Percentiles rank a stretch among this genome's conserved stretches.
phyloP scores from a whole-genome alignment of 2,888 invertebrate species.

The Branchellion lobata region DNA sequence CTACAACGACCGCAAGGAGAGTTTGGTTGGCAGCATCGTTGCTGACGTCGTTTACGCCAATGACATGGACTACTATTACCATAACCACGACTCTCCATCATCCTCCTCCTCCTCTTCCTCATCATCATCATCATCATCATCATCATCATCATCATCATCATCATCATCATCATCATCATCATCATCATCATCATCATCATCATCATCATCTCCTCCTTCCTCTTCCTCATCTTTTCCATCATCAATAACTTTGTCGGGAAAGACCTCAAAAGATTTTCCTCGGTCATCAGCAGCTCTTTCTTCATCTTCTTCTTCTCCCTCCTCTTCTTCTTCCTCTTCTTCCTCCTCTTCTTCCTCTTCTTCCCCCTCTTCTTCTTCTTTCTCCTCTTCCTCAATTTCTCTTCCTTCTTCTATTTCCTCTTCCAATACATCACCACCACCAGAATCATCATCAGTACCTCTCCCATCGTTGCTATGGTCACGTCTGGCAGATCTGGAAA shows the following conservation, averaged over 20 bases:
- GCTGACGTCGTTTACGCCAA: neutral
- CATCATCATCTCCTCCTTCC: neutral
- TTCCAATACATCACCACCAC: neutral
- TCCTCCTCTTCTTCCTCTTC: neutral
- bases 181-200: neutral
- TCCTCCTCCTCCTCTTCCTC: neutral
- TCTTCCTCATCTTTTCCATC: neutral
- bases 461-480: neutral
- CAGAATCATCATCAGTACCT: neutral
- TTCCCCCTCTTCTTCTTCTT: neutral
- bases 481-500: slow-evolving; percentile 6
- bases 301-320: neutral
- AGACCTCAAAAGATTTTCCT: neutral
- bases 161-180: neutral
- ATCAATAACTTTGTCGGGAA: neutral
- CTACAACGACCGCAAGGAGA: neutral
- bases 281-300: neutral
- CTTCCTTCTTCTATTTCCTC: neutral
- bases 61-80: neutral
- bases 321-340: neutral
- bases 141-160: neutral
- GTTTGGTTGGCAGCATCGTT: neutral
- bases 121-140: neutral
- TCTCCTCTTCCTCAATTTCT: neutral
- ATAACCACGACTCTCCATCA: neutral